These are phyloP conservation scores for Pagrus major DNA, from an alignment of 2,113 vertebrate genomes.

Conservation along the genomic window DNA sequence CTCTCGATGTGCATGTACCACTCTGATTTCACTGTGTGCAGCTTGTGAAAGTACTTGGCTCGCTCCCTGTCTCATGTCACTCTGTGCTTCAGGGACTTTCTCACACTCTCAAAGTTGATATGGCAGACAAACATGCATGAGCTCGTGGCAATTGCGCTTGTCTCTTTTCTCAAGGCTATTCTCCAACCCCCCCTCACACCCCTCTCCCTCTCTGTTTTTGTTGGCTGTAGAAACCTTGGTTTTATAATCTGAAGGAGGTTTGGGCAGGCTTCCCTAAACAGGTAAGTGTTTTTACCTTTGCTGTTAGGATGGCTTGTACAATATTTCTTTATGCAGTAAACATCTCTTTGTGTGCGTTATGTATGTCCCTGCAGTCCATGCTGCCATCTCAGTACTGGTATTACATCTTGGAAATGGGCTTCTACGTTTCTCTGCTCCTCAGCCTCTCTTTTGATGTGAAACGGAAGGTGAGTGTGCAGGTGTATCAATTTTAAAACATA, in stretches of 20 bases:
- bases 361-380: constrained; percentile 82
- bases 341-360: background rate
- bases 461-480: constrained; percentile 88
- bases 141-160: background rate
- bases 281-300: constrained; percentile 74
- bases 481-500: background rate
- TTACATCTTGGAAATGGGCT: constrained; percentile 91
- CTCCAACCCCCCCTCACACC: background rate
- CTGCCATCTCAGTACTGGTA: constrained; percentile 95
- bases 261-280: constrained; percentile 94
- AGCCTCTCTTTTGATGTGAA: constrained; percentile 89
- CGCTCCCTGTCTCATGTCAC: background rate
- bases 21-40: background rate
- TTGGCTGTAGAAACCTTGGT: constrained; percentile 92
- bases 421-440: constrained; percentile 93
- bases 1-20: background rate
- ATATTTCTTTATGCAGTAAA: background rate
- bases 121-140: constrained; percentile 16
- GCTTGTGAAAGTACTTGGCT: background rate
- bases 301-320: background rate
- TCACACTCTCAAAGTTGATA: constrained; percentile 2
- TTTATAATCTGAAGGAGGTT: constrained; percentile 90
- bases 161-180: background rate
- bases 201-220: constrained; percentile 42
- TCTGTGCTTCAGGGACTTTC: constrained; percentile 12